Percentiles rank a stretch among this genome's conserved stretches.
Evolutionary conservation across 2,113 vertebrate genomes (phyloP).

Genomic region (Melanostigma gelatinosum): DNA sequence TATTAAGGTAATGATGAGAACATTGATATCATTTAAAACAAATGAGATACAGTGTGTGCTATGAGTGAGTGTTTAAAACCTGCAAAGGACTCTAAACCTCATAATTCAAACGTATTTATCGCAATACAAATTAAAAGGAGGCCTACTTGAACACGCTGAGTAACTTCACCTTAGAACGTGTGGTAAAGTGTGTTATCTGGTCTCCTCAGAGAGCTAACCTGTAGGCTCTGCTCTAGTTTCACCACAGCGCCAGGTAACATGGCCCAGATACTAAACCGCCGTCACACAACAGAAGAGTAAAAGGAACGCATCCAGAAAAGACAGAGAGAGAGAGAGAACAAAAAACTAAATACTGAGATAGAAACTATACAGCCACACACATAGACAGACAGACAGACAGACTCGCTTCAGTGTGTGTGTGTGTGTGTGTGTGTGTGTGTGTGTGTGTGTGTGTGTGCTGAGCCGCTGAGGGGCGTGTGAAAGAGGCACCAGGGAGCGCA

Average conservation of each 20-base stretch:
- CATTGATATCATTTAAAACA: background rate
- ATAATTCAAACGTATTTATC: background rate
- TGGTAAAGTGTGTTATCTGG: conserved; percentile 66
- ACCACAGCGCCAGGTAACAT: conserved; percentile 65
- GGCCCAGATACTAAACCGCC: conserved; percentile 61
- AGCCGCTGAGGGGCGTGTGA: conserved; percentile 42
- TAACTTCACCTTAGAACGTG: conserved; percentile 69
- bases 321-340: background rate
- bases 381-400: background rate
- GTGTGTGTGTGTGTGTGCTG: conserved; percentile 41
- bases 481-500: conserved; percentile 66
- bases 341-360: background rate
- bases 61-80: background rate
- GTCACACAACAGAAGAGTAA: conserved; percentile 20
- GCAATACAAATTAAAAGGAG: conserved; percentile 33
- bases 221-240: conserved; percentile 74
- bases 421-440: conserved; percentile 51
- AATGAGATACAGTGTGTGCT: background rate
- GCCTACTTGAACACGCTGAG: conserved; percentile 50
- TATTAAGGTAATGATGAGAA: background rate
- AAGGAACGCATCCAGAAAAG: conserved; percentile 18
- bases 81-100: background rate
- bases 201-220: conserved; percentile 72
- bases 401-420: conserved; percentile 23
- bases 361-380: conserved; percentile 4